Conservation (phyloP, 2,113 vertebrate species). For the Sebastes fasciatus region DNA sequence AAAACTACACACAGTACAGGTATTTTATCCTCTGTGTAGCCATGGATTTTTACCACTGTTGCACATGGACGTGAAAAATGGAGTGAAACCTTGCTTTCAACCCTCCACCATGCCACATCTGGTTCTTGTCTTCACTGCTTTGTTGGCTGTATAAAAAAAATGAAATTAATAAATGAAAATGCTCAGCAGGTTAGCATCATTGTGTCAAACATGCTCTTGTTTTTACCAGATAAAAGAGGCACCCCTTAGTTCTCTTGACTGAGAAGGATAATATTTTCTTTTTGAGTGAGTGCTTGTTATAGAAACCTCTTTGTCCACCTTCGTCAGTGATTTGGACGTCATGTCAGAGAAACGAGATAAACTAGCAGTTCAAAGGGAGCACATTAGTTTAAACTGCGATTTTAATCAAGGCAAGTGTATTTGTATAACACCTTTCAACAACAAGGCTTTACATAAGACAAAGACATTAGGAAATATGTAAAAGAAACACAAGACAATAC, state of each 20-base stretch:
- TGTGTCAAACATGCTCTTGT: constrained; percentile 1
- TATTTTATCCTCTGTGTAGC: constrained; percentile 42
- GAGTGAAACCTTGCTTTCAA: constrained; percentile 1
- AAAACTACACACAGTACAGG: constrained; percentile 46
- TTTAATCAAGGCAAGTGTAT: background rate
- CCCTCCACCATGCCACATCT: constrained; percentile 2
- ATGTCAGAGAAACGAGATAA: background rate
- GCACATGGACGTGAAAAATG: constrained; percentile 32
- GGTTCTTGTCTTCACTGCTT: constrained; percentile 14
- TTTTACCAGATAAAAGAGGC: constrained; percentile 13
- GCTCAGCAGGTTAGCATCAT: constrained; percentile 9
- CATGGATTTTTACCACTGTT: constrained; percentile 42
- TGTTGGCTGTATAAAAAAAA: constrained; percentile 1
- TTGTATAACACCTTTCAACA: background rate
- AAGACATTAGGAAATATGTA: too few relatives aligned
- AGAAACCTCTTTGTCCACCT: constrained; percentile 24
- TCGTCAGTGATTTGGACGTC: background rate
- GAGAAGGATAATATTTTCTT: constrained; percentile 31
- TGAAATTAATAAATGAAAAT: constrained; percentile 25
- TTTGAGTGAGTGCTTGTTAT: constrained; percentile 7
- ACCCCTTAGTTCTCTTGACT: constrained; percentile 16
- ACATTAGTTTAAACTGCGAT: background rate
- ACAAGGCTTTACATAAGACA: background rate
- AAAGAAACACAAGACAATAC: background rate
- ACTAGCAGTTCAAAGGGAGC: background rate